Evolutionary conservation across 2,113 vertebrate genomes (phyloP), one percentile per base, ranked within the genome.

Genomic region (Calidris pugnax): DNA sequence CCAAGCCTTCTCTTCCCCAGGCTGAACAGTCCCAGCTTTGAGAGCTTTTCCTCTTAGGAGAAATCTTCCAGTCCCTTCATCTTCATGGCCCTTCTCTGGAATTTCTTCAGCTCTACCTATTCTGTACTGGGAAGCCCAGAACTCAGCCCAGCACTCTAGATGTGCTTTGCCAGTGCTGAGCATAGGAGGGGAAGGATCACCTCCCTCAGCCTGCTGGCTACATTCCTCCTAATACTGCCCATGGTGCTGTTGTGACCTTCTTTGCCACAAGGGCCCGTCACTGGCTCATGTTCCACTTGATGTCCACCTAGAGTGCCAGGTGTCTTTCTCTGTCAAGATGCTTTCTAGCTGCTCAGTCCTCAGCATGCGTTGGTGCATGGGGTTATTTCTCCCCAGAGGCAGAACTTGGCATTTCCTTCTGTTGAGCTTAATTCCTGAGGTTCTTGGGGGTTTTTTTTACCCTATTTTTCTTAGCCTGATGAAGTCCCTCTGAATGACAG

Each of bases 181-280:
- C n/a, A 47, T n/a, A 39, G 27, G 33, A 60, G 45, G 22, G 22
- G 26, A 45, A 74, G 69, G 39, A 74, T 85, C 24, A 27, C 9
- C 27, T 39, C 68, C 17, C 18, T 66, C 30, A 48, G 2, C 30
- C 59, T 57, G 35, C 18, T 67, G 33, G 14, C 68, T 45, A 5
- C 3, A 8, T 73, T 67, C 27, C 37, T 73, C 22, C 27, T 51
- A 37, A 23, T 20, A 45, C 27, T 28, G 14, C 43, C 19, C 27
- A 33, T 0, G 0, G 28, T 43, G 37, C 27, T 59, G 19, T 37
- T 60, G 37, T 60, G 22, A 22, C 32, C 2, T 0, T 4, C 45
- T 51, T 51, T 55, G 55, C 20, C 15, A 21, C 24, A n/a, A 24
- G 47, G 14, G 7, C 27, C 33, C 11, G 4, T 59, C 6, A 2